Conservation (phyloP, 2,797 vertebrate genomes). For the Australoheros facetus region DNA sequence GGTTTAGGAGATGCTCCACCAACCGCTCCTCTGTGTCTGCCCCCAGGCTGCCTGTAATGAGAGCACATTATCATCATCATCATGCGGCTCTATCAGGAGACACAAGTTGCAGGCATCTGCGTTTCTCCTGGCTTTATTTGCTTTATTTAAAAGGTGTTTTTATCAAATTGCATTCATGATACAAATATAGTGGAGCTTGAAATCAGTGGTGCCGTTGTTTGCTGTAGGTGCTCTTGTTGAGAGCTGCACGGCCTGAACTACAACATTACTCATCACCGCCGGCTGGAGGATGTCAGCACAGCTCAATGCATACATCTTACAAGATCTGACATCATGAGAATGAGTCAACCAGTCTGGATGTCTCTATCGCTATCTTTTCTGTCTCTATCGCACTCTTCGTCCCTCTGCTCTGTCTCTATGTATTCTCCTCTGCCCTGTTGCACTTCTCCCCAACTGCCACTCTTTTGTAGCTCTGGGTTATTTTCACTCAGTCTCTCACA, state of each 20-base stretch:
- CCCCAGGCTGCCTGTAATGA: conserved; percentile 81
- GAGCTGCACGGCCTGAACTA: conserved; percentile 32
- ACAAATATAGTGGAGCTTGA: conserved; percentile 10
- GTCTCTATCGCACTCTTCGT: conserved; percentile 36
- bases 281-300: conserved; percentile 51
- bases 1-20: conserved; percentile 92
- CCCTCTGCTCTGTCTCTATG: conserved; percentile 38
- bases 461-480: conserved; percentile 57
- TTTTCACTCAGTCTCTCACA: conserved; percentile 56
- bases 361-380: conserved; percentile 52
- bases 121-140: conserved; percentile 26
- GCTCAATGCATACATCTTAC: conserved; percentile 49
- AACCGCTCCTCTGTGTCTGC: conserved; percentile 94
- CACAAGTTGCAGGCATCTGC: conserved; percentile 16
- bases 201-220: conserved; percentile 10
- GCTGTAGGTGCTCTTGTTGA: conserved; percentile 3
- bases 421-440: conserved; percentile 46
- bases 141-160: conserved; percentile 5
- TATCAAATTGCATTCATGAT: not conserved
- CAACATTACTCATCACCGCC: conserved; percentile 58
- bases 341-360: conserved; percentile 67
- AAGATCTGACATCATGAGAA: conserved; percentile 62
- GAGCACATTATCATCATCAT: conserved; percentile 41
- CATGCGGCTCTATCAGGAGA: conserved; percentile 20
- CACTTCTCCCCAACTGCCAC: conserved; percentile 50